A percentile compares a stretch with the other conserved stretches of the same genome.
Conservation (phyloP, 2,888 invertebrate species). For the Spodoptera exigua region DNA sequence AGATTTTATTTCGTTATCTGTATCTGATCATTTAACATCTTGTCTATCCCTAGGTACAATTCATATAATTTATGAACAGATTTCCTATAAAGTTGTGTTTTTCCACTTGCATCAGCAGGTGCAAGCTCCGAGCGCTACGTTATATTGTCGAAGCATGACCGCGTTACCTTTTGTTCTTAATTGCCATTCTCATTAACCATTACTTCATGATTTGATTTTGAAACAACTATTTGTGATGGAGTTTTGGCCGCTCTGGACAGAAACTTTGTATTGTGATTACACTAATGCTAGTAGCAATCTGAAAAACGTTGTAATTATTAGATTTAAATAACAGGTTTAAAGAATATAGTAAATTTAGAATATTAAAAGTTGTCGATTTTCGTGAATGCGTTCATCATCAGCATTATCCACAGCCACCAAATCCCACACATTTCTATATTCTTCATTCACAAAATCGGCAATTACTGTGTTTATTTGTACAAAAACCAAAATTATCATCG, state of each 20-base stretch:
- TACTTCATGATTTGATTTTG: slow-evolving; percentile 47
- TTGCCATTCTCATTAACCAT: slow-evolving; percentile 55
- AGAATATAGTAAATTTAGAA: background rate
- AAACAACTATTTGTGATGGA: slow-evolving; percentile 28
- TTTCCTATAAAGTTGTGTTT: no score
- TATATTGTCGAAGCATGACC: slow-evolving; percentile 61
- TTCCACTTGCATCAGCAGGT: no score
- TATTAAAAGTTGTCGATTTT: slow-evolving; percentile 14
- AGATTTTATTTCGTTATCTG: no score
- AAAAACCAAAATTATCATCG: slow-evolving; percentile 75
- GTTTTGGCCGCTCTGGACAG: slow-evolving; percentile 42
- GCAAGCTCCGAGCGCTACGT: slow-evolving; percentile 4
- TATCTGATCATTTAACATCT: no score
- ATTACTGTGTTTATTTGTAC: slow-evolving; percentile 63
- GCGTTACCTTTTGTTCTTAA: slow-evolving; percentile 62
- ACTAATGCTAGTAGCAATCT: no score
- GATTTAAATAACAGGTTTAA: no score
- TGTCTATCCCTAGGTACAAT: no score
- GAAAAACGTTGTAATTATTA: no score
- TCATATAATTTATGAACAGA: no score
- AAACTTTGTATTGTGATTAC: background rate
- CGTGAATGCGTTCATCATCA: slow-evolving; percentile 16
- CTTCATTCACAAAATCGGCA: slow-evolving; percentile 72
- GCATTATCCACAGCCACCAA: slow-evolving; percentile 33
- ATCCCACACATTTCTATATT: slow-evolving; percentile 44